These are phyloP conservation scores for Pachyrhynchus sulphureomaculatus DNA, from an alignment of 1,140 invertebrate genomes.

Conservation along the genomic window DNA sequence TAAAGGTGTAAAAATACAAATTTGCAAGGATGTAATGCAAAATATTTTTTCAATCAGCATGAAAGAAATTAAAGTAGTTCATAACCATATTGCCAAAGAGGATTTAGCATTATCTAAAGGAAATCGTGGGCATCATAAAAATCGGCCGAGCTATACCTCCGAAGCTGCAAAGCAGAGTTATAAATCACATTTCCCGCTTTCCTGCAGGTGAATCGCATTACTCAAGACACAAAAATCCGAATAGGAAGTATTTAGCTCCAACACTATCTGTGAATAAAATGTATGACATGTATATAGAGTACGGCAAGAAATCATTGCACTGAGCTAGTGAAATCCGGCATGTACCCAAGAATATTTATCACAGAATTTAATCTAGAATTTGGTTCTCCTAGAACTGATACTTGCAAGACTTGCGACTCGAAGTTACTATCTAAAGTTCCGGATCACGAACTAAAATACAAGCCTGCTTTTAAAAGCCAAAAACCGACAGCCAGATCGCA, in stretches of 20 bases:
- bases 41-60: too few species aligned
- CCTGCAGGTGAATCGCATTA: conserved; percentile 3
- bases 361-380: background rate
- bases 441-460: background rate
- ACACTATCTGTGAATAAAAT: conserved; percentile 13
- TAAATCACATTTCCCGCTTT: conserved; percentile 5
- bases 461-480: conserved; percentile 7
- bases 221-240: conserved; percentile 9
- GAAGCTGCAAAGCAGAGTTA: background rate
- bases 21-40: too few species aligned
- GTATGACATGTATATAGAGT: conserved; percentile 1
- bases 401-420: background rate
- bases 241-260: background rate
- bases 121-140: too few species aligned
- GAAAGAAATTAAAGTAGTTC: too few species aligned
- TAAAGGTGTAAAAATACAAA: too few species aligned
- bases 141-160: too few species aligned
- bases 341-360: background rate
- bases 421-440: too few species aligned
- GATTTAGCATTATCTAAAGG: too few species aligned
- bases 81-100: too few species aligned
- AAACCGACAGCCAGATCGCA: conserved; percentile 4
- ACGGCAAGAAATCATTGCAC: too few species aligned
- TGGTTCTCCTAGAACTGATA: conserved; percentile 10
- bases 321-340: background rate